Conservation (phyloP, 2,888 invertebrate species). For the Aphelenchoides bicaudatus region DNA sequence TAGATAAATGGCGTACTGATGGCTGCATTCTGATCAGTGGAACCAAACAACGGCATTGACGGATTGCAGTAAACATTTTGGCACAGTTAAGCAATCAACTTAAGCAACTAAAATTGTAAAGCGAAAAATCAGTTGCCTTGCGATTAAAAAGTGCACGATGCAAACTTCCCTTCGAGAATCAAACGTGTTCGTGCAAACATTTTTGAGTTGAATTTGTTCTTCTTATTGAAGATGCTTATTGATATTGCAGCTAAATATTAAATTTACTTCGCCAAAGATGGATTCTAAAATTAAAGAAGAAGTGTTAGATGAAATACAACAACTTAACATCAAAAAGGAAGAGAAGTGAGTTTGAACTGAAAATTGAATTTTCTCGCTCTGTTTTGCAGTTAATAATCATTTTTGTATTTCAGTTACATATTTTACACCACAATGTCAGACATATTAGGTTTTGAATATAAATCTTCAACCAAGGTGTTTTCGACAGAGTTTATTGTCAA, state of each 20-base stretch:
- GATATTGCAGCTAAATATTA: background rate
- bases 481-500: background rate
- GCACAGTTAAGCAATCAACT: background rate
- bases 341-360: background rate
- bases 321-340: background rate
- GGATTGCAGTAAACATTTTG: background rate
- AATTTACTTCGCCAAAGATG: background rate
- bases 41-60: background rate
- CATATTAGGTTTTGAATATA: background rate
- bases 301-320: too few species aligned
- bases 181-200: too few species aligned
- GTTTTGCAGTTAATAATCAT: background rate
- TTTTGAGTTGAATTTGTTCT: too few species aligned
- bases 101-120: too few species aligned
- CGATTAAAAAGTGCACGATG: too few species aligned
- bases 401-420: background rate
- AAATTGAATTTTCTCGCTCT: background rate
- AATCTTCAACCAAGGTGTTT: background rate
- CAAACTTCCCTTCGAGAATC: too few species aligned
- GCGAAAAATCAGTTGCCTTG: too few species aligned
- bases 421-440: background rate
- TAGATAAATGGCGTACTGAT: too few species aligned
- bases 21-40: too few species aligned
- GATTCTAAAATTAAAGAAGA: background rate
- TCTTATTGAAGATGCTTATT: too few species aligned